These are phyloP conservation scores for Pseudolaguvia tuberculata DNA, from an alignment of 2,113 vertebrate species.

Conservation along the genomic window DNA sequence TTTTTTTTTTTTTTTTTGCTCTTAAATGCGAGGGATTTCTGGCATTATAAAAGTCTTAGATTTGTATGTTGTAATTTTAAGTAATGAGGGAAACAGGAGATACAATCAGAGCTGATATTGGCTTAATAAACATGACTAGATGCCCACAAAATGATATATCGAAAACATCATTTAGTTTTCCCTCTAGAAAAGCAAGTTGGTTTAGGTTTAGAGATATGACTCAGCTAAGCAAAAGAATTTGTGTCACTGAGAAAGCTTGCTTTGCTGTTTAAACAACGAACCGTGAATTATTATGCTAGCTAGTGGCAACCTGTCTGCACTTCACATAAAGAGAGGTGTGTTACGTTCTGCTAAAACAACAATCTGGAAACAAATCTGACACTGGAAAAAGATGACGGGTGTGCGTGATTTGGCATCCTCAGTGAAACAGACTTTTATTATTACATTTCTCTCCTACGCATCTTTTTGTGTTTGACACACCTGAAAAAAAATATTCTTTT, in stretches of 20 bases:
- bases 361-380: constrained; percentile 39
- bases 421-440: constrained; percentile 31
- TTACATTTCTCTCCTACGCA: constrained; percentile 35
- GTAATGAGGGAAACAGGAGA: not conserved
- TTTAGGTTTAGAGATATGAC: constrained; percentile 42
- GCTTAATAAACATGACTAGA: not conserved
- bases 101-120: not conserved
- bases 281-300: constrained; percentile 46
- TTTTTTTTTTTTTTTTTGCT: constrained; percentile 35
- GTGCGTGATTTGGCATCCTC: constrained; percentile 39
- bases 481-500: constrained; percentile 28
- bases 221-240: constrained; percentile 47
- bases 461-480: constrained; percentile 24
- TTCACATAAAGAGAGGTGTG: constrained; percentile 41
- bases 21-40: constrained; percentile 37
- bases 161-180: not conserved
- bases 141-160: not conserved
- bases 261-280: constrained; percentile 43
- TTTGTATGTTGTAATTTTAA: constrained; percentile 14
- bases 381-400: constrained; percentile 34
- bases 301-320: constrained; percentile 55
- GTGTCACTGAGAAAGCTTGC: constrained; percentile 49
- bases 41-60: constrained; percentile 22
- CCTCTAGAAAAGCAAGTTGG: constrained; percentile 40
- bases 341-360: constrained; percentile 39